phyloP scores from a whole-genome alignment of 1,140 invertebrate species.

The Contarinia nasturtii region DNA sequence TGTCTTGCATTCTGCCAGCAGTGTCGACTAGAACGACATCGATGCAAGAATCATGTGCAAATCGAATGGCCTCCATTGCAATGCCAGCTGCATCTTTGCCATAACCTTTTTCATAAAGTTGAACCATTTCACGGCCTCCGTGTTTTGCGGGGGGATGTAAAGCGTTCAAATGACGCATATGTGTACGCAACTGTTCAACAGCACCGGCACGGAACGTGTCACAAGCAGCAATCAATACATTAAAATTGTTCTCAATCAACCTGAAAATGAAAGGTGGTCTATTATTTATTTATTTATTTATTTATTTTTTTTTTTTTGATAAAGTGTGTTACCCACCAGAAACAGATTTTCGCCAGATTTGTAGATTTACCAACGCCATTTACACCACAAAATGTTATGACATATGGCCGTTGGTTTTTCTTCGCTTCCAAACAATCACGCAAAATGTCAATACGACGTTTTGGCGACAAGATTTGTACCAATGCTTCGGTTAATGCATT shows the following conservation, averaged over 20 bases:
- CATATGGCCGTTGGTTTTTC: constrained; percentile 65
- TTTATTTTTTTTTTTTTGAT: no score
- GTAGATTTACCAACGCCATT: constrained; percentile 99
- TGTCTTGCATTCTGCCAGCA: constrained; percentile 98
- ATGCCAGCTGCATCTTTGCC: constrained; percentile 97
- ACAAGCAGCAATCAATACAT: constrained; percentile 94
- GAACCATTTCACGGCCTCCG: constrained; percentile 57
- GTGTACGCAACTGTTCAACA: constrained; percentile 94
- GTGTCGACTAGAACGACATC: constrained; percentile 95
- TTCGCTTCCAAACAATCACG: constrained; percentile 87
- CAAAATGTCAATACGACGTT: constrained; percentile 88
- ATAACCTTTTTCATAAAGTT: constrained; percentile 95
- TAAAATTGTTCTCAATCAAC: constrained; percentile 89
- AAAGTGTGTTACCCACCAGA: no score
- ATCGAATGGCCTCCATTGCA: constrained; percentile 90
- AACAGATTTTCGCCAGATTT: constrained; percentile 98
- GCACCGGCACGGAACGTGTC: constrained; percentile 99
- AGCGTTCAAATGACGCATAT: constrained; percentile 83
- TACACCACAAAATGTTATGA: constrained; percentile 96
- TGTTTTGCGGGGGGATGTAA: constrained; percentile 69
- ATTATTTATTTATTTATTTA: no score
- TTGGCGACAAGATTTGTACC: constrained; percentile 85
- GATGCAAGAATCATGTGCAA: constrained; percentile 56
- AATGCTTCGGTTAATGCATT: constrained; percentile 61
- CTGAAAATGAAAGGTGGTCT: no score